Conservation (phyloP, 2,888 invertebrate genomes). For the Monoplex corrugatus region DNA sequence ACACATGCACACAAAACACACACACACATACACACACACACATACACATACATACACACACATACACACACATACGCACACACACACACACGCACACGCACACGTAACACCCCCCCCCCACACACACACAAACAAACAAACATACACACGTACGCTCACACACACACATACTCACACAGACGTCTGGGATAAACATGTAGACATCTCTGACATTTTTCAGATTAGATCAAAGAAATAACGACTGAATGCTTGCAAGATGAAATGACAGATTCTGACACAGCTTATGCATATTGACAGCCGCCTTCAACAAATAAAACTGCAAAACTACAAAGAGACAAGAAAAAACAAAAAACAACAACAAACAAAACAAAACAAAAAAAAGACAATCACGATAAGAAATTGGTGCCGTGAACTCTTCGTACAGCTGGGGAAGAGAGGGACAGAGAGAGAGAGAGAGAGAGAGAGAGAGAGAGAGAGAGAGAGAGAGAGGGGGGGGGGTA, state of each 20-base stretch:
- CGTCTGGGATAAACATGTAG: too few relatives aligned
- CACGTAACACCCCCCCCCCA: too few relatives aligned
- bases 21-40: conserved; percentile 18
- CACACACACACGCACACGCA: too few relatives aligned
- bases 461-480: too few relatives aligned
- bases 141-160: too few relatives aligned
- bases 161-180: too few relatives aligned
- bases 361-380: background rate
- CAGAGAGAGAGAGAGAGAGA: background rate
- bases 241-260: background rate
- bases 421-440: background rate
- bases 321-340: background rate
- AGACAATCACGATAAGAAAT: background rate
- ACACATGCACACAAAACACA: background rate
- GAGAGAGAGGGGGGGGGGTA: too few relatives aligned
- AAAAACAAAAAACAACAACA: background rate
- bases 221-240: too few relatives aligned
- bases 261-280: too few relatives aligned
- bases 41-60: conserved; percentile 2
- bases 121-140: too few relatives aligned
- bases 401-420: background rate
- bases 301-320: background rate
- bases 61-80: background rate
- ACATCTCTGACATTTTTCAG: too few relatives aligned
- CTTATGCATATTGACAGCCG: too few relatives aligned